These are phyloP conservation scores for Thera britannica DNA, from an alignment of 2,888 invertebrate genomes.

Conservation along the genomic window DNA sequence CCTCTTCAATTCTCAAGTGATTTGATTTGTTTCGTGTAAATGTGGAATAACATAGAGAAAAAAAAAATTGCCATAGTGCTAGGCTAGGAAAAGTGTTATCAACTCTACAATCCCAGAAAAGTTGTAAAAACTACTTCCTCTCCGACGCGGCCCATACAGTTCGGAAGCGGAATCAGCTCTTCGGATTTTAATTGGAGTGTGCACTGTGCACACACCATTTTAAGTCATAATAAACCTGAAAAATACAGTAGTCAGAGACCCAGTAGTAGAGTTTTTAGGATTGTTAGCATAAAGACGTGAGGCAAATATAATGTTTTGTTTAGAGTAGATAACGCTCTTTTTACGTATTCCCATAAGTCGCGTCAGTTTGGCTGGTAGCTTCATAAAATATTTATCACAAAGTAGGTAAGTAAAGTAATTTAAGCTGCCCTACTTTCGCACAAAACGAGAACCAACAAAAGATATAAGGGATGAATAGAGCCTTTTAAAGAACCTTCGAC, in stretches of 20 bases:
- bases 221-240: too few species aligned
- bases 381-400: slow-evolving; percentile 46
- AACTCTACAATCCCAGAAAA: not conserved
- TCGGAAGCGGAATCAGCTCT: too few species aligned
- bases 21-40: too few species aligned
- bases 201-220: too few species aligned
- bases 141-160: not conserved
- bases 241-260: too few species aligned
- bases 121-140: not conserved
- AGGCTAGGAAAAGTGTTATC: not conserved
- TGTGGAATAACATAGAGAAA: too few species aligned
- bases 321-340: not conserved
- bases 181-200: too few species aligned
- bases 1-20: too few species aligned
- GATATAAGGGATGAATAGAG: slow-evolving; percentile 63
- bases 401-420: slow-evolving; percentile 52
- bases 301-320: not conserved
- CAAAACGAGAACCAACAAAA: slow-evolving; percentile 71
- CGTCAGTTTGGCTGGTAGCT: slow-evolving; percentile 11
- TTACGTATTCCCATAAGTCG: not conserved
- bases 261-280: too few species aligned
- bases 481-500: slow-evolving; percentile 55
- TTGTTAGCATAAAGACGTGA: too few species aligned
- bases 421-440: slow-evolving; percentile 66
- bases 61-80: too few species aligned